Conservation (phyloP, 2,113 vertebrate species). For the Cryptotis parvus region DNA sequence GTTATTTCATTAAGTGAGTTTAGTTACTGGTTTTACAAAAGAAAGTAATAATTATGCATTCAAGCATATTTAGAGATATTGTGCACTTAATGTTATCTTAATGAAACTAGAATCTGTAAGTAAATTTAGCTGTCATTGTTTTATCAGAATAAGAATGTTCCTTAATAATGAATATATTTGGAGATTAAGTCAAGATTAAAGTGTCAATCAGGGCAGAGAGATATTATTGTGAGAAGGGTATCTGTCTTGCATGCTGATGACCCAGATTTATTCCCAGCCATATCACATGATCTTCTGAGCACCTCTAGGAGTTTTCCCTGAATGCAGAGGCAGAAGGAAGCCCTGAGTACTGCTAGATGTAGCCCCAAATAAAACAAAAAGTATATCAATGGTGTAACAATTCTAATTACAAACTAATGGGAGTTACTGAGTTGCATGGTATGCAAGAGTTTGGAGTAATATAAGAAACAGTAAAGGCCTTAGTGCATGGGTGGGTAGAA, state of each 20-base stretch:
- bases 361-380: neutral
- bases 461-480: neutral
- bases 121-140: constrained; percentile 38
- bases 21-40: neutral
- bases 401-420: neutral
- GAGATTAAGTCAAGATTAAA: constrained; percentile 26
- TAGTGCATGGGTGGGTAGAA: neutral
- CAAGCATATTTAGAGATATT: neutral
- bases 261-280: no score
- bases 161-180: constrained; percentile 41
- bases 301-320: no score
- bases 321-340: no score
- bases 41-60: constrained; percentile 23
- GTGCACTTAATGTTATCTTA: constrained; percentile 12
- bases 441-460: neutral
- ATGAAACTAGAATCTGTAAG: neutral
- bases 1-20: neutral
- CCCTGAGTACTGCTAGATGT: no score
- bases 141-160: neutral
- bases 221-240: no score
- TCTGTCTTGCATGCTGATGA: no score
- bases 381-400: neutral
- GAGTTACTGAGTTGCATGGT: neutral
- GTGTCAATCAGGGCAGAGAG: no score
- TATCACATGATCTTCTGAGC: no score